Evolutionary conservation across 2,113 vertebrate species (phyloP).

Genomic region (Heteronetta atricapilla): DNA sequence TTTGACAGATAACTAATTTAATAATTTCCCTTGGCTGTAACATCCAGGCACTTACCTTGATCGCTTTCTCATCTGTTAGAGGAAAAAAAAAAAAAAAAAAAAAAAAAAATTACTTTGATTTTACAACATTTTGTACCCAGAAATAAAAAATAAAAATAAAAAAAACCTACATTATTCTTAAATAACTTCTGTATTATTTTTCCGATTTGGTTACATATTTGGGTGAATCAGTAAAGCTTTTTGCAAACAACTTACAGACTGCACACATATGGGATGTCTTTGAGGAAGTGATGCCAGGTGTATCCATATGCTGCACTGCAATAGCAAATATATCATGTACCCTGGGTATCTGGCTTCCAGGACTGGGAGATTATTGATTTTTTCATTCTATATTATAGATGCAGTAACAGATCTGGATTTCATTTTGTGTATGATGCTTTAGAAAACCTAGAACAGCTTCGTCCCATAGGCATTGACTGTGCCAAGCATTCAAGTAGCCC

Average conservation of each 20-base stretch:
- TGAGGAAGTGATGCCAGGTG: constrained; percentile 27
- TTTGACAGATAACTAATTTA: neutral
- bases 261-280: constrained; percentile 32
- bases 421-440: neutral
- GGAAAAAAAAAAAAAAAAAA: neutral
- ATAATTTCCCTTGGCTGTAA: neutral
- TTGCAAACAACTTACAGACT: constrained; percentile 15
- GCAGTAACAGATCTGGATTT: neutral
- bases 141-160: neutral
- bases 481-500: neutral
- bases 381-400: neutral
- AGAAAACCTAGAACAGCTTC: neutral
- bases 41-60: neutral
- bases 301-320: neutral
- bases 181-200: neutral
- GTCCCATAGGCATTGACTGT: neutral
- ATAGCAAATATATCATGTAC: neutral
- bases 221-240: neutral
- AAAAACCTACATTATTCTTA: neutral
- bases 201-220: constrained; percentile 10
- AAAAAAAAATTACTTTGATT: neutral
- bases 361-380: neutral
- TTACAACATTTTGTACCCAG: neutral
- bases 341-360: neutral
- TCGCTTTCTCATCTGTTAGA: neutral